phyloP scores from a whole-genome alignment of 2,797 vertebrate species.

The Anguilla marmorata region DNA sequence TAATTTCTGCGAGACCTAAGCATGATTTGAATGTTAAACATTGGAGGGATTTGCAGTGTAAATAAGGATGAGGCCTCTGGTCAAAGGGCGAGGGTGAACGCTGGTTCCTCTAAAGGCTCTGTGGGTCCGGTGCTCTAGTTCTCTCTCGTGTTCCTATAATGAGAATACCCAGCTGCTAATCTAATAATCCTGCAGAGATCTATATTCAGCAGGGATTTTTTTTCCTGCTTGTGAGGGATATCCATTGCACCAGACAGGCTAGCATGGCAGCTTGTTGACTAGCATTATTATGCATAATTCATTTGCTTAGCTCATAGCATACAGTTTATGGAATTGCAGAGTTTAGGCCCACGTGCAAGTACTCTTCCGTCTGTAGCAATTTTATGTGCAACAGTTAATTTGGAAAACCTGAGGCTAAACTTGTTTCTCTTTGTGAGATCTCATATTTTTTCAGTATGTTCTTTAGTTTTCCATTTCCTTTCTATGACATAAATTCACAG shows the following conservation, averaged over 20 bases:
- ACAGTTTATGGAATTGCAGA: slow-evolving; percentile 5
- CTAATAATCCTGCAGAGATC: slow-evolving; percentile 75
- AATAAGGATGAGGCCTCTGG: not conserved
- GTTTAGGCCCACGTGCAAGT: not conserved
- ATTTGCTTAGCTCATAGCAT: not conserved
- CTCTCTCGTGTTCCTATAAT: slow-evolving; percentile 36
- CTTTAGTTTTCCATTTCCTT: not conserved
- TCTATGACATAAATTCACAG: not conserved
- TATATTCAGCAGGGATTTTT: slow-evolving; percentile 53
- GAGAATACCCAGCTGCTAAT: slow-evolving; percentile 68
- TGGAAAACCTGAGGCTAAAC: not conserved
- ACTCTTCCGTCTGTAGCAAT: not conserved
- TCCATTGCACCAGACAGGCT: not conserved
- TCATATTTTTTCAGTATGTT: not conserved
- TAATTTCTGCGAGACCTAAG: slow-evolving; percentile 22
- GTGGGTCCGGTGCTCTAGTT: slow-evolving; percentile 50
- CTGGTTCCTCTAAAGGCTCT: slow-evolving; percentile 21
- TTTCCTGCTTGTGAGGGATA: slow-evolving; percentile 36
- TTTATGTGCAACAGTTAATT: not conserved
- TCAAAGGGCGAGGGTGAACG: slow-evolving; percentile 31
- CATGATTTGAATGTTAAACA: slow-evolving; percentile 23
- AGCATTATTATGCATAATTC: not conserved
- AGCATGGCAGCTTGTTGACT: slow-evolving; percentile 17
- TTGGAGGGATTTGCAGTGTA: slow-evolving; percentile 2
- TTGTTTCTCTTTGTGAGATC: not conserved